Base-by-base conservation (phyloP, 2,888 invertebrate species). In the Erebia ligea region DNA sequence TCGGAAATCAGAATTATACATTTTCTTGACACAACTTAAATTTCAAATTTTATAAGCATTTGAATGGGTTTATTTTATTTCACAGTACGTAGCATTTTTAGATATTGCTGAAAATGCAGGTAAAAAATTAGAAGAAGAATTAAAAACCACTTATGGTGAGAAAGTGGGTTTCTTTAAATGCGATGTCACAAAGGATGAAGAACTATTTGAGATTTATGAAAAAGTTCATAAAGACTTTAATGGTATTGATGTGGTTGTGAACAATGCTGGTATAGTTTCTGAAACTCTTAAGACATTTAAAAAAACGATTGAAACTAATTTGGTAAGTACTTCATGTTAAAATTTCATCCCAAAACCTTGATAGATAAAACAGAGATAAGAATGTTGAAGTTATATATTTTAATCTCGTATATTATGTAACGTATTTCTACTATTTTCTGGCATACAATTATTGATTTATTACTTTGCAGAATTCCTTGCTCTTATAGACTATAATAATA, bases 221-320 rank as follows among this genome's bases (percentile, higher is more conserved):
- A 70, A 64, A 42, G 75, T 80, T 0, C 67, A 76, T 25, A 71
- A 79, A 15, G 77, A 79, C 0, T 71, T 81, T 9, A 80, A 78
- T 0, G 75, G 76, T 54, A 76, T 86, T n/a, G 84, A 87, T 69
- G 69, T 84, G 0, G 79, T 87, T 8, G 87, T 57, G 25, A 57
- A 57, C 56, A 57, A 57, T 13, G 56, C 86, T 50, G 86, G 83
- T 3, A 75, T 82, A 21, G 79, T 78, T 67, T 78, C 83, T 69
- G 82, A 84, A 52, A 77, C 72, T 8, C 61, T 70, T 8, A 56
- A 71, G 17, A 62, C 69, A 15, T 80, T 81, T 57, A 77, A 79
- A 71, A 85, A 82, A 69, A 78, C 77, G 73, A 83, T 87, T 48
- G 80, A 78, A 9, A 75, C 86, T n/a, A 87, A 87, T 78, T 76